These are phyloP conservation scores for Corythoichthys intestinalis DNA, from an alignment of 2,113 vertebrate species.

Conservation along the genomic window DNA sequence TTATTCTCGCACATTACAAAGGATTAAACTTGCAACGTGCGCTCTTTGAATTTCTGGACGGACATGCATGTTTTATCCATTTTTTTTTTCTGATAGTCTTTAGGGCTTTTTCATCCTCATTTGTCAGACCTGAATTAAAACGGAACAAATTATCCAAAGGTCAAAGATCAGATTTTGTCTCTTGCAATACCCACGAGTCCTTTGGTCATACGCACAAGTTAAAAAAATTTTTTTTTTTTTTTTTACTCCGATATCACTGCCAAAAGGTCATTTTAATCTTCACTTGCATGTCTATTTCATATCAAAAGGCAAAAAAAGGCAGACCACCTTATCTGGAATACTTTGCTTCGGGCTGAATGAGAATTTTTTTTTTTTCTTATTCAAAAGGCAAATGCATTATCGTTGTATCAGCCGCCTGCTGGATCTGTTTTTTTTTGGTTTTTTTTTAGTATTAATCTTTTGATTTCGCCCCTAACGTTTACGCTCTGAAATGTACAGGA, in stretches of 20 bases:
- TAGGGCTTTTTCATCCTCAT: conserved; percentile 43
- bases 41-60: conserved; percentile 40
- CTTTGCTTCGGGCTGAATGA: conserved; percentile 69
- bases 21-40: conserved; percentile 17
- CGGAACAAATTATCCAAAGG: conserved; percentile 53
- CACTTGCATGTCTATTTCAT: conserved; percentile 22
- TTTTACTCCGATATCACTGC: conserved; percentile 10
- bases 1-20: neutral
- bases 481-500: too few species aligned
- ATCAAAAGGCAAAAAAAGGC: conserved; percentile 39
- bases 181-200: conserved; percentile 39
- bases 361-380: neutral
- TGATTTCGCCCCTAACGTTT: too few species aligned
- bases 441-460: too few species aligned
- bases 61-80: conserved; percentile 24
- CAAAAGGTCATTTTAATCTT: conserved; percentile 56
- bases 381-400: neutral
- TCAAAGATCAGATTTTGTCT: conserved; percentile 62
- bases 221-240: conserved; percentile 5
- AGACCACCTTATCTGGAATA: conserved; percentile 67
- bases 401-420: too few species aligned
- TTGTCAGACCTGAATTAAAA: conserved; percentile 57
- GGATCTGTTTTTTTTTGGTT: too few species aligned
- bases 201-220: conserved; percentile 28
- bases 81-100: conserved; percentile 43